These are phyloP conservation scores for Loxodonta africana DNA, from an alignment of 2,113 vertebrate genomes.

Conservation along the genomic window DNA sequence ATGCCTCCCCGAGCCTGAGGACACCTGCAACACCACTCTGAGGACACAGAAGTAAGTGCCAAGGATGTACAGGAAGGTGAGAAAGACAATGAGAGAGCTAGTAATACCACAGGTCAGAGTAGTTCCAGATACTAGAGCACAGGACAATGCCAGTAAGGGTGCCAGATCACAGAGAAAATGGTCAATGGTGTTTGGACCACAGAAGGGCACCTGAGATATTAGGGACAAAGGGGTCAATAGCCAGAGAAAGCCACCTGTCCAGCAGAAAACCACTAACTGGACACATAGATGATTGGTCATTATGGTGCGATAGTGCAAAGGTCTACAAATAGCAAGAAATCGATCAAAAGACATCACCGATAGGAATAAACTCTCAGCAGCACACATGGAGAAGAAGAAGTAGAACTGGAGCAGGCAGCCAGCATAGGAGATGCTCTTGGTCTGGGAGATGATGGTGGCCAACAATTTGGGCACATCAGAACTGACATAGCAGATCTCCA, in stretches of 20 bases:
- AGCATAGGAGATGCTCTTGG: slow-evolving; percentile 70
- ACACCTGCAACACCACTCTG: background rate
- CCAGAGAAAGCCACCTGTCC: slow-evolving; percentile 62
- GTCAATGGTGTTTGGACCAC: slow-evolving; percentile 55
- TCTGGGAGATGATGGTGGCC: slow-evolving; percentile 67
- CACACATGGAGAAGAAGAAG: slow-evolving; percentile 70
- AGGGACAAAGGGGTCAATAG: slow-evolving; percentile 51
- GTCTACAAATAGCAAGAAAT: slow-evolving; percentile 81
- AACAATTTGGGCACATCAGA: slow-evolving; percentile 64
- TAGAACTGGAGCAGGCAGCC: slow-evolving; percentile 85
- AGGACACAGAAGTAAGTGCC: slow-evolving; percentile 51
- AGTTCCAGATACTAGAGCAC: slow-evolving; percentile 32
- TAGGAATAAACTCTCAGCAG: slow-evolving; percentile 76
- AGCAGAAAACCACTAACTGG: slow-evolving; percentile 43
- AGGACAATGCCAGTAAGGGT: slow-evolving; percentile 57
- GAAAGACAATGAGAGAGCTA: slow-evolving; percentile 55
- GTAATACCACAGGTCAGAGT: background rate
- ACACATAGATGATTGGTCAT: slow-evolving; percentile 57
- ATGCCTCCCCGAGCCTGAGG: background rate
- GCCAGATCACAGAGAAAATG: slow-evolving; percentile 67
- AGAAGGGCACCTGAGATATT: slow-evolving; percentile 41
- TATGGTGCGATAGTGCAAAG: slow-evolving; percentile 76
- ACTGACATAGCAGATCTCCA: slow-evolving; percentile 64
- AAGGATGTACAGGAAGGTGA: slow-evolving; percentile 63
- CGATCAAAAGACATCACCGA: slow-evolving; percentile 81